Evolutionary conservation across 2,797 vertebrate species (phyloP), one percentile per base, ranked within the genome.

Genomic region (Alcedo quadribrachys): DNA sequence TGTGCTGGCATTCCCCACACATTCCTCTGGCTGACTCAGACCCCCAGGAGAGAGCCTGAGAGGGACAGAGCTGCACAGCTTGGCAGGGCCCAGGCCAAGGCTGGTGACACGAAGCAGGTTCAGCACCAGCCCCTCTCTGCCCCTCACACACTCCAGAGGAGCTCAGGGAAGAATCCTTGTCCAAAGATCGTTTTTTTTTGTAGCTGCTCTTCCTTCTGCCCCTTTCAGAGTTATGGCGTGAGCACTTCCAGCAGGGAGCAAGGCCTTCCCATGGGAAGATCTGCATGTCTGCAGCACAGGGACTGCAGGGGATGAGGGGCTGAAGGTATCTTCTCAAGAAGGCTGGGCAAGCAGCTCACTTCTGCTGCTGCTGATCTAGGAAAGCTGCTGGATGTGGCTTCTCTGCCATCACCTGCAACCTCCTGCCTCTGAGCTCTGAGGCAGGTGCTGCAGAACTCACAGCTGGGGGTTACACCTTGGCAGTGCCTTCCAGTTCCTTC

Each of bases 1-100:
- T 3, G 1, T 30, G n/a, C 12, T 95, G 93, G 94, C 94, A 68
- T 71, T 80, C 79, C 45, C 69, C 66, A 33, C 22, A 7, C 91
- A 92, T 95, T 95, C 89, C 87, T 93, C 20, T 28, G 1, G 12
- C n/a, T 95, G 91, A 94, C 81, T 94, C 92, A 94, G 85, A 33
- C 35, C 50, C 50, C 4, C 15, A 78, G 60, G 89, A 89, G 17
- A 43, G 37, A 75, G 54, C 54, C 82, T 3, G 6, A 33, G 12
- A 61, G 63, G 77, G 70, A 76, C 2, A 40, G 37, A 40, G 37
- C 37, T 40, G 37, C 14, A 40, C 6, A 40, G 37, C 37, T 40
- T 40, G 37, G 14, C 37, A 40, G 37, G 37, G 37, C 37, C 37
- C 37, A 40, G 37, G 14, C 37, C 37, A 40, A 15, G 57, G 88